A percentile compares a stretch with the other conserved stretches of the same genome.
Conservation (phyloP, 2,888 invertebrate species). For the Ptilodon capucinus region DNA sequence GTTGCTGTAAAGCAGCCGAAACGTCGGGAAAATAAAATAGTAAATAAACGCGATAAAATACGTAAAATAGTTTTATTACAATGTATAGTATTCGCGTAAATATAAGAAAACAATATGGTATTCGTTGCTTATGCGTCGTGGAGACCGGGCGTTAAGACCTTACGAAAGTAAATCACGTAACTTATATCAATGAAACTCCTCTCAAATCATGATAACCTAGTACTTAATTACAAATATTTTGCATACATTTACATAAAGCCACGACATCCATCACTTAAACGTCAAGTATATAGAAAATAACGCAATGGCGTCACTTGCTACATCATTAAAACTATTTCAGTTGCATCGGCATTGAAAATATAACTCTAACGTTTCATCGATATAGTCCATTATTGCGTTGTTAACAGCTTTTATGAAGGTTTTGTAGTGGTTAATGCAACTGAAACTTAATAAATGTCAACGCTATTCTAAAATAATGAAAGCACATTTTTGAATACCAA, state of each 20-base stretch:
- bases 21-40: too few species aligned
- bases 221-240: neutral
- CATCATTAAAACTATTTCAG: neutral
- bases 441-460: slow-evolving; percentile 17
- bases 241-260: slow-evolving; percentile 15
- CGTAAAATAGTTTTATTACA: too few species aligned
- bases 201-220: neutral
- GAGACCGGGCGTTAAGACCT: too few species aligned
- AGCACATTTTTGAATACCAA: neutral
- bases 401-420: too few species aligned
- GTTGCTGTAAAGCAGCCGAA: too few species aligned
- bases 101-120: too few species aligned
- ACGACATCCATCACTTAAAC: slow-evolving; percentile 16
- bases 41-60: too few species aligned
- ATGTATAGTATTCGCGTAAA: too few species aligned
- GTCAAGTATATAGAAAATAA: neutral
- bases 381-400: neutral
- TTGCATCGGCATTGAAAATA: neutral
- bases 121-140: too few species aligned
- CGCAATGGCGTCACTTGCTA: neutral
- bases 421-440: neutral
- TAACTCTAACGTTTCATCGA: neutral
- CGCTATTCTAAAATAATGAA: slow-evolving; percentile 28
- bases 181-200: neutral
- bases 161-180: too few species aligned